Evolutionary conservation across 2,113 vertebrate genomes (phyloP).

Genomic region (Cyprinus carpio): DNA sequence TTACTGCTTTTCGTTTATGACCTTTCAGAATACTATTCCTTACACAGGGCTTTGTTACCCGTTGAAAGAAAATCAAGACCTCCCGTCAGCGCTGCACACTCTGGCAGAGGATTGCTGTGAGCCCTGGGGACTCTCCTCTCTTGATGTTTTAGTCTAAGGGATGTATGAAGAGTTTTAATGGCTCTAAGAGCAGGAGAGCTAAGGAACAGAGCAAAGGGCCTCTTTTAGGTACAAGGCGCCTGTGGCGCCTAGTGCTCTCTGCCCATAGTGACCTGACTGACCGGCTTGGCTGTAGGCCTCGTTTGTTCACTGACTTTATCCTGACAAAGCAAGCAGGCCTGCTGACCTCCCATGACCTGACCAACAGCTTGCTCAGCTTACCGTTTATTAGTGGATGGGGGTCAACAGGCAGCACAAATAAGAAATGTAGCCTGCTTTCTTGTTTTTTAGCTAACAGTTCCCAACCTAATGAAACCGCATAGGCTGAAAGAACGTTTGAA

Average conservation of each 20-base stretch:
- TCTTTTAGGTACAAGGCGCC: slow-evolving; percentile 72
- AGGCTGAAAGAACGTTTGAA: slow-evolving; percentile 55
- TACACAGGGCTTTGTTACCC: slow-evolving; percentile 65
- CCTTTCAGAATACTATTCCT: slow-evolving; percentile 59
- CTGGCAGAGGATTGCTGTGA: slow-evolving; percentile 36
- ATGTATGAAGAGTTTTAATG: slow-evolving; percentile 68
- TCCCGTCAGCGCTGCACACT: slow-evolving; percentile 69
- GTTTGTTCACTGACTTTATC: slow-evolving; percentile 87
- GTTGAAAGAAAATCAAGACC: slow-evolving; percentile 63
- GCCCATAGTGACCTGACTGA: slow-evolving; percentile 76
- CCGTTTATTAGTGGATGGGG: slow-evolving; percentile 77
- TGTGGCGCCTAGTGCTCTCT: no score
- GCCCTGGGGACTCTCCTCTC: slow-evolving; percentile 67
- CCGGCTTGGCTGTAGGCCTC: slow-evolving; percentile 83
- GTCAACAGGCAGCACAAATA: slow-evolving; percentile 54
- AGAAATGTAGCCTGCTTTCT: slow-evolving; percentile 62
- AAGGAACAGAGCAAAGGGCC: slow-evolving; percentile 59
- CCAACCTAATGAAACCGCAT: slow-evolving; percentile 67
- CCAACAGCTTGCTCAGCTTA: slow-evolving; percentile 90
- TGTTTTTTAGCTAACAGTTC: slow-evolving; percentile 59
- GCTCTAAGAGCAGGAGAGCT: slow-evolving; percentile 59
- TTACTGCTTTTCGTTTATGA: neutral
- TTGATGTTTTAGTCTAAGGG: slow-evolving; percentile 67
- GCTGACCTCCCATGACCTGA: slow-evolving; percentile 84
- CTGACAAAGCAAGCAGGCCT: slow-evolving; percentile 82